Base-by-base conservation (phyloP, 2,797 vertebrate species). In the Pangasius macronema region DNA sequence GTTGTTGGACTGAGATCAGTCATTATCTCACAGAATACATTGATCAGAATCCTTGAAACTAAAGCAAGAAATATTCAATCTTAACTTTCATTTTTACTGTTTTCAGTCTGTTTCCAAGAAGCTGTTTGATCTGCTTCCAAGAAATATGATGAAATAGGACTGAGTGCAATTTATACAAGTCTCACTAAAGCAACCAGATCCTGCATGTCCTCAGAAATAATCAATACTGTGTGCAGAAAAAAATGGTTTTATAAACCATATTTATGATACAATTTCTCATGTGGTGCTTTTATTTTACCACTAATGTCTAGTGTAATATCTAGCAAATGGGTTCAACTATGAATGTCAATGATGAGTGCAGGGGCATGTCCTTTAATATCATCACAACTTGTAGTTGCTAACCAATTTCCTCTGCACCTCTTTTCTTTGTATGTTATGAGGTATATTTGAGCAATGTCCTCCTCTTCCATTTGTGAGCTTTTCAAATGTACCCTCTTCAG, bases 121-220 rank as follows among this genome's bases (percentile, higher is more conserved):
- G 14, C 39, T 3, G 42, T 53, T 83, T 87, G 30, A 16, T 65
- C 20, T 24, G 11, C 59, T 83, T 87, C 63, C 70, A 77, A 65
- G 59, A 51, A 87, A 53, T 51, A 67, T 87, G 80, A 73, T 59
- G 51, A 72, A 73, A 86, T 70, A 70, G 13, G 24, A 42, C 65
- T n/a, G 13, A 61, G 49, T 55, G 24, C 59, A 76, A 55, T 22
- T 76, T 39, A 67, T 65, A 75, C 33, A 76, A 67, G 81, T 83
- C 82, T 55, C 20, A 33, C 27, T 51, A 53, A 33, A 39, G 46
- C 59, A 63, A 20, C 5, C 39, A 75, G 59, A 51, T 36, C 8
- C 55, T 63, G 22, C 22, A 51, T 51, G 53, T 83, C 57, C 57
- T 75, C 33, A 76, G 57, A 76, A 76, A 76, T 83, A 30, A 83